Base-by-base conservation (phyloP, 1,140 invertebrate genomes). In the Ceratoteleas bidentatus region DNA sequence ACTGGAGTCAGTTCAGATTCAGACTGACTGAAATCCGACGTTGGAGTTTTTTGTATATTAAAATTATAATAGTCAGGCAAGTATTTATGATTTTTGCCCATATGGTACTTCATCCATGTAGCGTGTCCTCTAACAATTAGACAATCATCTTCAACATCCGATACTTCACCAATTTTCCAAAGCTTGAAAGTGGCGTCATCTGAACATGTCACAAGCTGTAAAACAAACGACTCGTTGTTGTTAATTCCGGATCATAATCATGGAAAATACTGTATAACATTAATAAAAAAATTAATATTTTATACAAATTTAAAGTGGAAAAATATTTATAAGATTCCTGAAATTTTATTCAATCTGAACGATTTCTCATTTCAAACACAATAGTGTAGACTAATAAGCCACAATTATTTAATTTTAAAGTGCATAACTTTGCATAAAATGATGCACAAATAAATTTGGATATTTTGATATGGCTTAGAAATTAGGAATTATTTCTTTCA, bases 141-240 rank as follows among this genome's bases (percentile, higher is more conserved):
- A 76, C 24, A 91, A 86, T 91, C 86, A 61, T 93, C 92, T 0
- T 93, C 90, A 6, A 88, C 87, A 40, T 92, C 84, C 79, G 92
- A 52, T 62, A 94, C 95, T 82, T 89, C 87, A 32, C 94, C 93
- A 13, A 95, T 89, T 49, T 93, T 92, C 96, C 96, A 97, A 60
- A 97, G 93, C 85, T 94, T 94, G 83, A 96, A 94, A 0, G 93
- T 91, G 7, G 94, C 93, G 91, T 97, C 96, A 87, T 97, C 96
- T 40, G 95, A 95, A 87, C 96, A 95, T 0, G 96, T 97, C 6
- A 96, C 94, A 62, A 97, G 90, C 88, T 94, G 90, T 40, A 40
- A 40, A 40, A 10, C 2, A 40, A 10, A 40, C 2, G 2, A 40
- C 6, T 24, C 4, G 4, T 24, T 24, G 4, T 24, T 24, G 33